A percentile compares a stretch with the other conserved stretches of the same genome.
Conservation (phyloP, 2,797 vertebrate genomes). For the Glyptemys insculpta region DNA sequence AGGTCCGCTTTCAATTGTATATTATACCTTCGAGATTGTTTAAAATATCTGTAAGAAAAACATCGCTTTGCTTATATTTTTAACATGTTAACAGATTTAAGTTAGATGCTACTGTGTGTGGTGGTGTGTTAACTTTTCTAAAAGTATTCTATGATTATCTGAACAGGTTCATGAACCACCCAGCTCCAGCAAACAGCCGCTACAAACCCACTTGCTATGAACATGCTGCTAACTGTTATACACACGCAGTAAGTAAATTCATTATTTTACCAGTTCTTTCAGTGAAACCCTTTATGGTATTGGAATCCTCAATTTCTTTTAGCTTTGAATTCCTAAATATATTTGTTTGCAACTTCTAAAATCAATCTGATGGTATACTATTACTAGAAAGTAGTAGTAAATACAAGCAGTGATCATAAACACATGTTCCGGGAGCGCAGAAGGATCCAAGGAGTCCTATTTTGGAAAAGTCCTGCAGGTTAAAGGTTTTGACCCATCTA, state of each 20-base stretch:
- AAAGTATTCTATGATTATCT: constrained; percentile 52
- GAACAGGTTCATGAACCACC: constrained; percentile 97
- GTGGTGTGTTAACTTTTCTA: constrained; percentile 16
- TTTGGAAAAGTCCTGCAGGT: background rate
- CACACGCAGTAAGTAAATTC: constrained; percentile 91
- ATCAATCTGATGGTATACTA: background rate
- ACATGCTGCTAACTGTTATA: constrained; percentile 99
- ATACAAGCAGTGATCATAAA: background rate
- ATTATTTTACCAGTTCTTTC: background rate
- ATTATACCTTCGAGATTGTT: background rate
- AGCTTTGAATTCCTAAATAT: background rate
- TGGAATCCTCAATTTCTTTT: background rate
- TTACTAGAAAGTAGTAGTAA: background rate
- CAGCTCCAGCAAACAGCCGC: constrained; percentile 94
- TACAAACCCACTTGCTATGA: constrained; percentile 98
- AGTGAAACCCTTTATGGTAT: background rate
- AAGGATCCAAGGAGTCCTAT: background rate
- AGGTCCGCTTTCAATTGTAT: background rate
- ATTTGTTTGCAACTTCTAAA: background rate
- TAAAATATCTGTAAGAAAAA: background rate
- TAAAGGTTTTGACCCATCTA: background rate
- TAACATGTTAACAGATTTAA: background rate
- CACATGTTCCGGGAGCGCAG: background rate
- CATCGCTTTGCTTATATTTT: accelerated
- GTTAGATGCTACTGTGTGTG: background rate